Percentiles rank a stretch among this genome's conserved stretches.
These are phyloP conservation scores for Galleria mellonella DNA, from an alignment of 1,140 invertebrate species.

Conservation along the genomic window DNA sequence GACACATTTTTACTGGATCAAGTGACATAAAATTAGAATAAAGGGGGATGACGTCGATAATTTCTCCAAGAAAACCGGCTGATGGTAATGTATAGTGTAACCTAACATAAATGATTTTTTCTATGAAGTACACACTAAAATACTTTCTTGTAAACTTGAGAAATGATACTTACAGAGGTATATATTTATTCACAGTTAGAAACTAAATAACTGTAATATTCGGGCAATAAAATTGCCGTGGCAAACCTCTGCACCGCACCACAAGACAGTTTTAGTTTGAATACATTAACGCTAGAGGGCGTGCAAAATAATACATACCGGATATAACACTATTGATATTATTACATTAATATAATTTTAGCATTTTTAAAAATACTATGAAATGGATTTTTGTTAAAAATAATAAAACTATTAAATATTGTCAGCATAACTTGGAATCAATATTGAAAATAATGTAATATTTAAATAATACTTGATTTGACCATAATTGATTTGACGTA, in stretches of 20 bases:
- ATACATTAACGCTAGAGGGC: conserved; percentile 37
- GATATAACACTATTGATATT: conserved; percentile 49
- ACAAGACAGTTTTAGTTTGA: conserved; percentile 57
- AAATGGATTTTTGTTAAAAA: not conserved
- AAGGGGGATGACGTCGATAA: conserved; percentile 50
- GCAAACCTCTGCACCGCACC: conserved; percentile 53
- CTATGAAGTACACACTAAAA: not conserved
- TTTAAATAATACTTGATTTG: no score
- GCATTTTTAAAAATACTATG: not conserved
- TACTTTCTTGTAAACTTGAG: not conserved
- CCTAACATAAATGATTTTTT: conserved; percentile 21
- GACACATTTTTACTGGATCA: no score
- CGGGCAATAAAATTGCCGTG: conserved; percentile 33
- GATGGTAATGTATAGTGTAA: conserved; percentile 16
- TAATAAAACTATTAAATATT: not conserved
- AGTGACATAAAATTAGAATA: no score
- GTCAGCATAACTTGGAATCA: no score
- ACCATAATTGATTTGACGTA: not conserved
- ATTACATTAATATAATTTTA: conserved; percentile 2
- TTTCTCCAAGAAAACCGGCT: conserved; percentile 34
- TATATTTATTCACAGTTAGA: conserved; percentile 45
- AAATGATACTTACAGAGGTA: conserved; percentile 45
- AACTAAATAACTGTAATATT: conserved; percentile 48
- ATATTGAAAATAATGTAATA: no score
- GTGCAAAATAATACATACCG: conserved; percentile 22